Percentiles rank a stretch among this genome's conserved stretches.
These are phyloP conservation scores for Hyposmocoma kahamanoa DNA, from an alignment of 1,140 invertebrate genomes.

Conservation along the genomic window DNA sequence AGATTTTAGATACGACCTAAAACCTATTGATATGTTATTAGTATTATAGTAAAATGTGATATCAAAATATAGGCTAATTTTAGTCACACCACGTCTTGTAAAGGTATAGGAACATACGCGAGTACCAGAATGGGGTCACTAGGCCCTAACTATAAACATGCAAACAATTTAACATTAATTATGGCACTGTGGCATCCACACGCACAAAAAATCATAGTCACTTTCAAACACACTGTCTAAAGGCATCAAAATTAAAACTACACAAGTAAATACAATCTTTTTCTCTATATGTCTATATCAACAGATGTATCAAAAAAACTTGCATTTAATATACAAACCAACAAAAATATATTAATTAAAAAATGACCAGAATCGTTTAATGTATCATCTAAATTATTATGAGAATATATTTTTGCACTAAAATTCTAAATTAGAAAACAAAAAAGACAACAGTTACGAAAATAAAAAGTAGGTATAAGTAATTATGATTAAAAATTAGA, in stretches of 20 bases:
- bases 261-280: conserved; percentile 4
- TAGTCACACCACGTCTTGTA: too few species aligned
- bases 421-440: background rate
- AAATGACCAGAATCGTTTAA: background rate
- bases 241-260: conserved; percentile 9
- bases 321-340: background rate
- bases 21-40: too few species aligned
- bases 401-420: background rate
- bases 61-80: too few species aligned
- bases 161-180: conserved; percentile 5
- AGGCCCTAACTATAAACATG: too few species aligned
- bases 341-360: background rate
- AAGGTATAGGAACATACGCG: too few species aligned
- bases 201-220: conserved; percentile 49
- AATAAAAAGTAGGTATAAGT: background rate
- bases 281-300: conserved; percentile 17
- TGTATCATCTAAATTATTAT: background rate
- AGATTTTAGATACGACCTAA: too few species aligned
- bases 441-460: background rate
- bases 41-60: too few species aligned
- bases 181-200: conserved; percentile 39
- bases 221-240: conserved; percentile 10
- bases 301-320: conserved; percentile 6
- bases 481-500: too few species aligned
- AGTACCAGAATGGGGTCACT: too few species aligned